Percentiles rank a stretch among this genome's conserved stretches.
Conservation (phyloP, 1,140 invertebrate species). For the Atta cephalotes region DNA sequence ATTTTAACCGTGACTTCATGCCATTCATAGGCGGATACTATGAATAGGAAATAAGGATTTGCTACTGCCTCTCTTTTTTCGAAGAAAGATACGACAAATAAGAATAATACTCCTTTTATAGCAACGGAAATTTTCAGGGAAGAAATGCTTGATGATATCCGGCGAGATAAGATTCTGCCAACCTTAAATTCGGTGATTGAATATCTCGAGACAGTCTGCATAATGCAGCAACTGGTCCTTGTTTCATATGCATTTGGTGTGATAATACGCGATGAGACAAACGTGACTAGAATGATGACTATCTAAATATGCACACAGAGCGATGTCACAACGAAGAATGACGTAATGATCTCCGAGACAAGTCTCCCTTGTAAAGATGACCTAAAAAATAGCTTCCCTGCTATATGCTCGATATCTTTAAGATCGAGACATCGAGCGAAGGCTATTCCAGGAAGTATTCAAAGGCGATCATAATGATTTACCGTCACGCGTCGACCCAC, state of each 20-base stretch:
- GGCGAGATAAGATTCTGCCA: not conserved
- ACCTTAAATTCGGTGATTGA: not conserved
- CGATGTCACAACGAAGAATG: constrained; percentile 61
- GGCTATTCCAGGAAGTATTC: constrained; percentile 38
- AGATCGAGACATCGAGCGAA: constrained; percentile 34
- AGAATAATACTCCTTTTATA: not conserved
- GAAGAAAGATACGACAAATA: not conserved
- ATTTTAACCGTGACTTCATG: constrained; percentile 67
- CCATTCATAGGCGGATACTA: constrained; percentile 30
- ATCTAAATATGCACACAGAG: constrained; percentile 66
- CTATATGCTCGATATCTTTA: constrained; percentile 19
- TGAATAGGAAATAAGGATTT: constrained; percentile 33
- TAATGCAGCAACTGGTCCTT: constrained; percentile 27
- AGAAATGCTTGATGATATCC: not conserved
- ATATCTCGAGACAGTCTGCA: not conserved
- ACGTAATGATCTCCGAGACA: constrained; percentile 63
- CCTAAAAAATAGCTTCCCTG: constrained; percentile 57
- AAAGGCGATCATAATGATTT: constrained; percentile 34
- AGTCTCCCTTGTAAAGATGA: constrained; percentile 66
- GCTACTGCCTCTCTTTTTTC: not conserved
- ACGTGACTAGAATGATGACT: constrained; percentile 61
- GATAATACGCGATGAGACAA: constrained; percentile 45
- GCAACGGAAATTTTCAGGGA: not conserved
- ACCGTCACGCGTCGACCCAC: constrained; percentile 46
- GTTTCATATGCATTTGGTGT: constrained; percentile 20